These are phyloP conservation scores for Heliornis fulica DNA, from an alignment of 2,113 vertebrate genomes.

Conservation along the genomic window DNA sequence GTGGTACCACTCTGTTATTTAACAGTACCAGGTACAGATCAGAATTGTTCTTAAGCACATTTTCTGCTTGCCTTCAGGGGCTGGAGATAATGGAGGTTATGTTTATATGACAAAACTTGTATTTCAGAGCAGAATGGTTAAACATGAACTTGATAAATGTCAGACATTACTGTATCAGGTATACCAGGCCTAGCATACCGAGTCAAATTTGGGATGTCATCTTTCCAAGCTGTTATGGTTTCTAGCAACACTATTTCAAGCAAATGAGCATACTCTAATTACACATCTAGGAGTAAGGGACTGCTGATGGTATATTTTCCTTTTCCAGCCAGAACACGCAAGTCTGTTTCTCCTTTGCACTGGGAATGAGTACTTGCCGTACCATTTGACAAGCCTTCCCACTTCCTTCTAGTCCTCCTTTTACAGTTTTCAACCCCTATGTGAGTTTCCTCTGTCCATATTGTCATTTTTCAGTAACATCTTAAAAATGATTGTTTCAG, in stretches of 20 bases:
- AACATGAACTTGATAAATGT: background rate
- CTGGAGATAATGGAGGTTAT: background rate
- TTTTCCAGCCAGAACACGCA: background rate
- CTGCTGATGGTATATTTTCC: background rate
- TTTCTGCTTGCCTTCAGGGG: background rate
- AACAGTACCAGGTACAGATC: background rate
- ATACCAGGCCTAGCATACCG: background rate
- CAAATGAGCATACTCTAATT: background rate
- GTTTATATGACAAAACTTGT: background rate
- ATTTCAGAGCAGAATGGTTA: background rate
- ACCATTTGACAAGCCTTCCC: background rate
- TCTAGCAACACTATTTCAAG: background rate
- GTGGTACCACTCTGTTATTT: background rate
- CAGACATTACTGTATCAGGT: background rate
- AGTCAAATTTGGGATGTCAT: background rate
- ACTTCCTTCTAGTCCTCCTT: background rate
- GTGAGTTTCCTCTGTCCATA: background rate
- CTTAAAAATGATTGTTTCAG: background rate
- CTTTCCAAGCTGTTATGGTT: background rate
- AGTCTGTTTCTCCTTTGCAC: background rate
- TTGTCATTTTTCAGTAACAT: background rate
- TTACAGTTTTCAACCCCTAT: background rate
- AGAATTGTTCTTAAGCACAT: background rate
- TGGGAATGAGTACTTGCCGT: background rate
- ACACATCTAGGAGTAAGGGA: background rate